Conservation (phyloP, 2,888 invertebrate genomes). For the Ctena decussata region DNA sequence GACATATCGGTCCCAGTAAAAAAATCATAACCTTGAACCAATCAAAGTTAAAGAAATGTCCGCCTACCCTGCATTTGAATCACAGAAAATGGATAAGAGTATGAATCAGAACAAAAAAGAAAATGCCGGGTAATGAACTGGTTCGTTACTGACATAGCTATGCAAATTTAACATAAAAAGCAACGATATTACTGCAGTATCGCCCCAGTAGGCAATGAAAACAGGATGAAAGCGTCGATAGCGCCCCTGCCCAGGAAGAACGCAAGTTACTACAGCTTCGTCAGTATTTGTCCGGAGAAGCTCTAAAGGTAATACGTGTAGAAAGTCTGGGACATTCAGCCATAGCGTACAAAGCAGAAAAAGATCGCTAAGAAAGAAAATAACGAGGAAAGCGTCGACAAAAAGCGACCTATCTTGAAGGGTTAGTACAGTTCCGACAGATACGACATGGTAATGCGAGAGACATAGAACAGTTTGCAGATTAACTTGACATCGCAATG, state of each 20-base stretch:
- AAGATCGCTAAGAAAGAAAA: conserved; percentile 26
- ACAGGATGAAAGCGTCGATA: too few relatives aligned
- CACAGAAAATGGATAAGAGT: too few relatives aligned
- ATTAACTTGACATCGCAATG: conserved; percentile 11
- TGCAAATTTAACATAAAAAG: too few relatives aligned
- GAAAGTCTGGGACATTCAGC: conserved; percentile 30
- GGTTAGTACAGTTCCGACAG: background rate
- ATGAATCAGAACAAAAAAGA: too few relatives aligned
- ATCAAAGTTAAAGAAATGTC: too few relatives aligned
- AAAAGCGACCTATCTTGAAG: background rate
- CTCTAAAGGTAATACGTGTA: conserved; percentile 14
- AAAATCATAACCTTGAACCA: too few relatives aligned
- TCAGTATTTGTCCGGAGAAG: conserved; percentile 7
- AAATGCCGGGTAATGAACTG: too few relatives aligned
- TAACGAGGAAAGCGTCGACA: conserved; percentile 11
- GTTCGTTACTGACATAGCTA: too few relatives aligned
- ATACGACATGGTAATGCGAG: conserved; percentile 13
- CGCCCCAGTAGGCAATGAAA: too few relatives aligned
- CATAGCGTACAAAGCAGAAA: conserved; percentile 13
- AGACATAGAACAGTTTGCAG: conserved; percentile 13
- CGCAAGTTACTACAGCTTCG: conserved; percentile 8
- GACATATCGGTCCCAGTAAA: too few relatives aligned
- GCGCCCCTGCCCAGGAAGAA: background rate
- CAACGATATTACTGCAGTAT: too few relatives aligned
- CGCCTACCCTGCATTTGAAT: too few relatives aligned